phyloP scores from a whole-genome alignment of 2,113 vertebrate genomes.

The Craseonycteris thonglongyai region DNA sequence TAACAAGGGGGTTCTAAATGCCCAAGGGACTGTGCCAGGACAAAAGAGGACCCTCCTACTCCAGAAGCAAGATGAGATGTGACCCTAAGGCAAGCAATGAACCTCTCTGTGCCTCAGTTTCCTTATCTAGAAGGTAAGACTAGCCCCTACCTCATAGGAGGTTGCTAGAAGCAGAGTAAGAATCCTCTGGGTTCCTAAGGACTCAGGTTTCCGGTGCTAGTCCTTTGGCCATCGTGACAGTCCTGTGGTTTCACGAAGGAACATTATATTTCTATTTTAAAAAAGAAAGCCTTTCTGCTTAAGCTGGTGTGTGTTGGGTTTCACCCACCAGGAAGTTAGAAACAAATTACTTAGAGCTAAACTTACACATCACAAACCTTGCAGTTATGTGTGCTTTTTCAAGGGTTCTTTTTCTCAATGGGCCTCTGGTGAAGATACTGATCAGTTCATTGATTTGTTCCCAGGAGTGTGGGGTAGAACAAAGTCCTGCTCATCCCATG shows the following conservation, averaged over 20 bases:
- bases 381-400: background rate
- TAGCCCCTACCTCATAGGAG: background rate
- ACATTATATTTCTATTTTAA: background rate
- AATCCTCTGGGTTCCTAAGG: background rate
- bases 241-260: background rate
- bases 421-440: slow-evolving; percentile 7
- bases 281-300: background rate
- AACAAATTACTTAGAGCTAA: slow-evolving; percentile 14
- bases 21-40: background rate
- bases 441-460: slow-evolving; percentile 22
- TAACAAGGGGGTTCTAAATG: background rate
- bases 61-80: background rate
- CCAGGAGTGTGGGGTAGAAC: background rate
- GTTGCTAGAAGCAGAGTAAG: background rate
- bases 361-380: background rate
- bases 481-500: background rate
- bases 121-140: background rate
- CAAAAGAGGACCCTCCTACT: background rate
- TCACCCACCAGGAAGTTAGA: background rate
- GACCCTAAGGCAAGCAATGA: background rate
- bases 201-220: background rate
- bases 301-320: background rate
- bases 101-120: background rate
- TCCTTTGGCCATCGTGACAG: background rate
- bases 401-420: slow-evolving; percentile 16